These are phyloP conservation scores for Amphipyra berbera DNA, from an alignment of 2,888 invertebrate species.

Conservation along the genomic window DNA sequence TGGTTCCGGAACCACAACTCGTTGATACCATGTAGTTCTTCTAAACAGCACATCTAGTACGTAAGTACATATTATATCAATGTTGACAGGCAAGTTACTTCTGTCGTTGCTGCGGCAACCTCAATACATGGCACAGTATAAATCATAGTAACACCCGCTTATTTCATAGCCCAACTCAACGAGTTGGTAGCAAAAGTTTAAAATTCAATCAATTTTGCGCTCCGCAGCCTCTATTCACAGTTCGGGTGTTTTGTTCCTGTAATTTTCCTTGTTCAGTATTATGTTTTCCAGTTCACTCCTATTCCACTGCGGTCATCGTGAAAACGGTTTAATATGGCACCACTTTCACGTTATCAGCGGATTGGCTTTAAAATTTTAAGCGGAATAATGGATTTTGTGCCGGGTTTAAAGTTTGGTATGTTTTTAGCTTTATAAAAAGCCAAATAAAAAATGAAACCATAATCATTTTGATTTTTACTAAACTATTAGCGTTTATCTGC, in stretches of 20 bases:
- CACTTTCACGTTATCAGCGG: conserved; percentile 28
- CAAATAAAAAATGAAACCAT: neutral
- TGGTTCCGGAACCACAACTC: no score
- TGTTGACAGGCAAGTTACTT: no score
- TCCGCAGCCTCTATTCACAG: conserved; percentile 66
- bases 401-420: neutral
- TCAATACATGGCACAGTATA: no score
- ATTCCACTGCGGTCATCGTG: conserved; percentile 47
- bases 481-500: no score
- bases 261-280: conserved; percentile 59
- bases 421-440: no score
- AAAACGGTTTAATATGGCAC: conserved; percentile 31
- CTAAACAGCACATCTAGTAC: no score
- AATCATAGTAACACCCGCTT: conserved; percentile 18
- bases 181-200: conserved; percentile 69
- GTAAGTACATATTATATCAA: no score
- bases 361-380: conserved; percentile 21
- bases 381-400: neutral
- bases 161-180: conserved; percentile 47
- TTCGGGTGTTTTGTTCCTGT: conserved; percentile 64
- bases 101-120: no score
- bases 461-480: no score
- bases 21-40: no score
- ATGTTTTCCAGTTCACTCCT: conserved; percentile 46
- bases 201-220: conserved; percentile 80